Evolutionary conservation across 2,113 vertebrate genomes (phyloP).

Genomic region (Telmatochromis brichardi): DNA sequence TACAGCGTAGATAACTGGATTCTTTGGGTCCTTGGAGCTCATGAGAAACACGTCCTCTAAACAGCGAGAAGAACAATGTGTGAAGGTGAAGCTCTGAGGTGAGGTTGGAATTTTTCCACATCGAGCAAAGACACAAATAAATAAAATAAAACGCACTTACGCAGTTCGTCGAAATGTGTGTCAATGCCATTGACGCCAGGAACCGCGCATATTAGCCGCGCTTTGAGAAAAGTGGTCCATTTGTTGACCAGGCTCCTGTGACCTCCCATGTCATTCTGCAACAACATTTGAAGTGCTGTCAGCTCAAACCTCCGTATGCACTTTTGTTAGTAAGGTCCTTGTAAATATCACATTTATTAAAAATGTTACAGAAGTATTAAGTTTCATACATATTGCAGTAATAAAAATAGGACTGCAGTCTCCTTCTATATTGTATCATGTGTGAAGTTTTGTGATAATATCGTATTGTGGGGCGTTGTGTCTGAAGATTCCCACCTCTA

Average conservation of each 20-base stretch:
- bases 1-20: constrained; percentile 91
- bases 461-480: not conserved
- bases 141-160: constrained; percentile 71
- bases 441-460: not conserved
- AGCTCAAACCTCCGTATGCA: not conserved
- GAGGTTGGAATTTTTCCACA: not conserved
- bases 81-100: not conserved
- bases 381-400: not conserved
- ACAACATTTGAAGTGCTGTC: not conserved
- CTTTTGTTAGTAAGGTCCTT: not conserved
- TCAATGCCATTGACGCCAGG: constrained; percentile 93
- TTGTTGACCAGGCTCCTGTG: constrained; percentile 97
- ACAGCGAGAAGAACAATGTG: not conserved
- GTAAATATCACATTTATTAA: not conserved
- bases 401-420: not conserved
- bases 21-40: constrained; percentile 97
- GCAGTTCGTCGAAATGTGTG: constrained; percentile 93
- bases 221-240: constrained; percentile 97
- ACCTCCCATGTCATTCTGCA: constrained; percentile 93
- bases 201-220: constrained; percentile 90
- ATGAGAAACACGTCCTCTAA: constrained; percentile 95
- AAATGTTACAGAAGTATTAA: not conserved
- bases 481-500: not conserved
- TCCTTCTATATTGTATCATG: not conserved
- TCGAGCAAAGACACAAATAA: not conserved